A percentile compares a stretch with the other conserved stretches of the same genome.
phyloP scores from a whole-genome alignment of 2,113 vertebrate genomes.

The Lepus timidus region DNA sequence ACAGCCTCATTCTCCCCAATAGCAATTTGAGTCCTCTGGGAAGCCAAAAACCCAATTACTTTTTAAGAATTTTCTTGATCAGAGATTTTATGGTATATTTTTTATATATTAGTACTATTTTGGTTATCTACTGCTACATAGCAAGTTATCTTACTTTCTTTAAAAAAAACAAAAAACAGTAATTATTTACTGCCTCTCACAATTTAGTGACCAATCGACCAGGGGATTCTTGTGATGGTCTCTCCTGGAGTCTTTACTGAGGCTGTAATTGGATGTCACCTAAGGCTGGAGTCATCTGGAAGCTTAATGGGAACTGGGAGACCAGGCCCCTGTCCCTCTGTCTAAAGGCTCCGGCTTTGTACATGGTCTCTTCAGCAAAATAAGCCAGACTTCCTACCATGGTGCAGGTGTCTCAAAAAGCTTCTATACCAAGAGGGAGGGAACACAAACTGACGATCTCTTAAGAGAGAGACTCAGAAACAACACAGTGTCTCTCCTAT shows the following conservation, averaged over 20 bases:
- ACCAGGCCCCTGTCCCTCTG: background rate
- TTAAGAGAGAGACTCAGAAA: background rate
- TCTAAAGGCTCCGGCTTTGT: background rate
- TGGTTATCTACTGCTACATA: background rate
- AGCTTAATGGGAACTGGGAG: background rate
- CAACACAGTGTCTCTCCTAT: background rate
- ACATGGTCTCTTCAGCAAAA: background rate
- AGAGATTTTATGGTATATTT: background rate
- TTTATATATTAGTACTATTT: background rate
- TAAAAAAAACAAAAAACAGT: too few relatives aligned
- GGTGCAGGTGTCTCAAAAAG: background rate
- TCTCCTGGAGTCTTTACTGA: background rate
- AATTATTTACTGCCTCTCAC: background rate
- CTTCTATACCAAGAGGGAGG: too few relatives aligned
- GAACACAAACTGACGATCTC: background rate
- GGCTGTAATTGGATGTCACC: background rate
- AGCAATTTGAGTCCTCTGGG: background rate
- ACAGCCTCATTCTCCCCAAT: background rate
- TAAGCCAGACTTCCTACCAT: background rate
- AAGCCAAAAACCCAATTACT: background rate
- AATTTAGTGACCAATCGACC: too few relatives aligned
- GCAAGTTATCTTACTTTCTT: background rate
- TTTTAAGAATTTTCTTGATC: background rate
- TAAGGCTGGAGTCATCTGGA: background rate
- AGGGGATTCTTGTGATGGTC: background rate